Evolutionary conservation across 2,888 invertebrate genomes (phyloP), one percentile per base, ranked within the genome.

Genomic region (Eupithecia pulchellata): DNA sequence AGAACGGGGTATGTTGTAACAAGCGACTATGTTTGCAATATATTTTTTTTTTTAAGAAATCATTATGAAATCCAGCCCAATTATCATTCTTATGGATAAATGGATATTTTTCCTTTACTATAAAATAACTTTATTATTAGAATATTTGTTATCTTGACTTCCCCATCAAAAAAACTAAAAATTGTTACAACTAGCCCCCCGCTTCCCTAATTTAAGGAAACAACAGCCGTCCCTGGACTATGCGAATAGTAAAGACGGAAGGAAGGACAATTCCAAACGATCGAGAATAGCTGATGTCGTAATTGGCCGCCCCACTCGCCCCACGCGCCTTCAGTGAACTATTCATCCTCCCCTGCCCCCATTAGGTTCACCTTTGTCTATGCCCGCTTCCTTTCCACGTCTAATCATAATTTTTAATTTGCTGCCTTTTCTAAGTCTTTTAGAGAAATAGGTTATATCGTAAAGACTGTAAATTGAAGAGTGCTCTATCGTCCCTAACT

Each of bases 251-350:
- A 68, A 74, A 75, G 69, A 71, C 74, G 75, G 73, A 72, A 76
- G 75, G 75, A 74, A 77, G 68, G 71, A 75, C 77, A 77, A 76
- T 75, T 77, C 77, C 66, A 79, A 77, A 68, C 79, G 77, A 81
- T 83, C 77, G 77, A 81, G 81, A 81, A 82, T 82, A 74, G 78
- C 80, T 81, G 79, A 83, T 83, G 81, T 68, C 75, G 79, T 83
- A 83, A 83, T 82, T 83, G 82, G 74, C 75, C 61, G 8, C 47
- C 68, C 66, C 42, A 66, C 69, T 66, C 64, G 61, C 68, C 47
- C 67, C 71, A 71, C 74, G 58, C 58, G 55, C 60, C 65, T 57
- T 55, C 68, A 69, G 73, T 74, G 73, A 75, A 76, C 62, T 69
- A 72, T 71, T n/a, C 67, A 69, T 72, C 42, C 68, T 67, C 57